Percentiles rank a stretch among this genome's conserved stretches.
These are phyloP conservation scores for Musca vetustissima DNA, from an alignment of 1,140 invertebrate genomes.

Conservation along the genomic window DNA sequence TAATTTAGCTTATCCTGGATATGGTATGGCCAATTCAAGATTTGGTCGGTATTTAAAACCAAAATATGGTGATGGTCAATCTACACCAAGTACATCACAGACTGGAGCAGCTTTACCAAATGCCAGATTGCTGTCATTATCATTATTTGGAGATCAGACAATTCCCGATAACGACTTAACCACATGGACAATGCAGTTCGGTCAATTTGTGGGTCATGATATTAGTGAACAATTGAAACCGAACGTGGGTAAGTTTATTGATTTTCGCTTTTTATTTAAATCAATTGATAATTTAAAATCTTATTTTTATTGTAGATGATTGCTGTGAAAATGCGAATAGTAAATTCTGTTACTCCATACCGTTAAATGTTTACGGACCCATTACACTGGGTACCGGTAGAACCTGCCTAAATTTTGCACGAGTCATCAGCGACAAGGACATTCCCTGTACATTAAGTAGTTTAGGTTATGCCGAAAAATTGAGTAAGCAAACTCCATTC, in stretches of 20 bases:
- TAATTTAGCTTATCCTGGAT: slow-evolving; percentile 71
- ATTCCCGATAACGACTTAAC: slow-evolving; percentile 69
- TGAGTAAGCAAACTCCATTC: slow-evolving; percentile 77
- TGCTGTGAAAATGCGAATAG: slow-evolving; percentile 48
- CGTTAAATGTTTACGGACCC: slow-evolving; percentile 78
- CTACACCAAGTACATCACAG: slow-evolving; percentile 61
- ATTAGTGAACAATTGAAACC: slow-evolving; percentile 69
- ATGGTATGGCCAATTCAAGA: slow-evolving; percentile 73
- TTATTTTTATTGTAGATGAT: slow-evolving; percentile 25
- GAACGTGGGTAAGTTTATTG: slow-evolving; percentile 66
- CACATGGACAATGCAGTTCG: slow-evolving; percentile 78
- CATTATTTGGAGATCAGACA: slow-evolving; percentile 67
- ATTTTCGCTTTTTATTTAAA: too few relatives aligned
- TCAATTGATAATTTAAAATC: too few relatives aligned
- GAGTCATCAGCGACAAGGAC: slow-evolving; percentile 70
- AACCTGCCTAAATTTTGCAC: slow-evolving; percentile 80
- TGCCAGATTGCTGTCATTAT: slow-evolving; percentile 69
- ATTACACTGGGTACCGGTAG: slow-evolving; percentile 64
- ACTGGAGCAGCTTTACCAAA: slow-evolving; percentile 67
- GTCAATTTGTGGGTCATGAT: slow-evolving; percentile 85
- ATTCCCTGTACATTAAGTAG: slow-evolving; percentile 63
- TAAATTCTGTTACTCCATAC: slow-evolving; percentile 76
- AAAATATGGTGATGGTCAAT: slow-evolving; percentile 73
- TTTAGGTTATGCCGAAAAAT: slow-evolving; percentile 69
- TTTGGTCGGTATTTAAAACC: slow-evolving; percentile 78